These are phyloP conservation scores for Dryadula phaetusa DNA, from an alignment of 2,888 invertebrate species.

Conservation along the genomic window DNA sequence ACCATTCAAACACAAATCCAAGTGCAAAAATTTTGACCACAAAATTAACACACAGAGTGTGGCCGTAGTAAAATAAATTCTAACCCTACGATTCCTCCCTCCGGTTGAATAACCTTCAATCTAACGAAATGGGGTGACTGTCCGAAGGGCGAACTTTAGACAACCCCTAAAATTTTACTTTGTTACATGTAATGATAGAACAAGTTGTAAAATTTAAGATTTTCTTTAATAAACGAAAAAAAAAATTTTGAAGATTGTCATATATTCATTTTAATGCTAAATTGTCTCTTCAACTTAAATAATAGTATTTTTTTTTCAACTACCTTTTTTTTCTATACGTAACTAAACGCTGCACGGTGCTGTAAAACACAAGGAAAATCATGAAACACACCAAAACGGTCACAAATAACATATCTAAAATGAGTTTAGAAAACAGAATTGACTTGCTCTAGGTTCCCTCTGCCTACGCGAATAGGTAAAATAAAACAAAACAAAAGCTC, in stretches of 20 bases:
- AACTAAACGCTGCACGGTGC: too few relatives aligned
- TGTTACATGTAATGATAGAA: constrained; percentile 13
- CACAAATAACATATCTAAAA: too few relatives aligned
- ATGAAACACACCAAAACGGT: too few relatives aligned
- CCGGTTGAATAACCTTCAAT: constrained; percentile 43
- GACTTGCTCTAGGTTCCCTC: neutral
- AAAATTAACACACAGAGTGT: constrained; percentile 17
- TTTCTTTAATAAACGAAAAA: neutral
- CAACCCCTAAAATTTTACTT: constrained; percentile 16
- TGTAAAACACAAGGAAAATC: too few relatives aligned
- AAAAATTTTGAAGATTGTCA: too few relatives aligned
- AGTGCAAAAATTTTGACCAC: constrained; percentile 23
- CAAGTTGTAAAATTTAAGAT: neutral
- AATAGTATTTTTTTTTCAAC: too few relatives aligned
- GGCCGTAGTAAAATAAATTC: neutral
- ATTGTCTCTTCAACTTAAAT: too few relatives aligned
- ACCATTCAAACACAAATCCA: neutral
- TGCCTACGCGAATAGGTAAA: too few relatives aligned
- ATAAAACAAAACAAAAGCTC: constrained; percentile 27
- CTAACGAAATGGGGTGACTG: constrained; percentile 38
- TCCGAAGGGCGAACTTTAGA: constrained; percentile 35
- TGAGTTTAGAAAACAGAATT: neutral
- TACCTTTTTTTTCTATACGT: too few relatives aligned
- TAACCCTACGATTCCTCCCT: constrained; percentile 36
- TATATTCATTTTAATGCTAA: neutral